Evolutionary conservation across 2,888 invertebrate genomes (phyloP), one percentile per base, ranked within the genome.

Genomic region (Netelia inedita): DNA sequence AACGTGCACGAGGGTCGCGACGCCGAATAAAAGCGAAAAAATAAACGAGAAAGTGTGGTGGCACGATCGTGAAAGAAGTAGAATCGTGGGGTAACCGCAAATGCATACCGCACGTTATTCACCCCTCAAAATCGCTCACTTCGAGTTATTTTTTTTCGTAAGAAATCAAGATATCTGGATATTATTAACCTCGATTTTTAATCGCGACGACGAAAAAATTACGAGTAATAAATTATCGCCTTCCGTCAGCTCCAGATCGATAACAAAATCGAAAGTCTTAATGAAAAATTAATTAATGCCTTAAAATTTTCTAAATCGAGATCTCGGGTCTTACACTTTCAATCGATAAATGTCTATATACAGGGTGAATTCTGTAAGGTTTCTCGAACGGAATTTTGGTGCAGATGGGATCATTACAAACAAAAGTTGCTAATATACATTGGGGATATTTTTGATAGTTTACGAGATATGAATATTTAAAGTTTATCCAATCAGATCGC

Each of bases 1-100:
- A 35, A 35, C 35, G 35, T 35, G 6, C 28, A 28, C 28, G 28
- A 28, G 76, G 57, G 35, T 11, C 21, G 23, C 10, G 59, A 3
- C 23, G 41, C 23, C 14, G 65, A 35, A 28, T 28, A 28, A 28
- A 65, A 69, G 46, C 16, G 59, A n/a, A 23, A 50, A 61, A 69
- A 16, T 57, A 28, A 66, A 55, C 35, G 66, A 66, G 43, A 46
- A 69, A 50, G 53, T 19, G 41, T 8, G 50, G 21, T 41, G 28
- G 57, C 35, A 43, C 50, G 16, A 46, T 14, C 19, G 57, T 19
- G 73, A 78, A 63, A 41, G 63, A 41, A 76, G 61, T 71, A 57
- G 57, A 6, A 19, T 14, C 1, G 14, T 14, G n/a, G 41, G 69
- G 3, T 41, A 65, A 43, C 19, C n/a, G 19, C 16, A 68, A 76